Evolutionary conservation across 2,113 vertebrate species (phyloP), one percentile per base, ranked within the genome.

Genomic region (Phrynocephalus versicolor): DNA sequence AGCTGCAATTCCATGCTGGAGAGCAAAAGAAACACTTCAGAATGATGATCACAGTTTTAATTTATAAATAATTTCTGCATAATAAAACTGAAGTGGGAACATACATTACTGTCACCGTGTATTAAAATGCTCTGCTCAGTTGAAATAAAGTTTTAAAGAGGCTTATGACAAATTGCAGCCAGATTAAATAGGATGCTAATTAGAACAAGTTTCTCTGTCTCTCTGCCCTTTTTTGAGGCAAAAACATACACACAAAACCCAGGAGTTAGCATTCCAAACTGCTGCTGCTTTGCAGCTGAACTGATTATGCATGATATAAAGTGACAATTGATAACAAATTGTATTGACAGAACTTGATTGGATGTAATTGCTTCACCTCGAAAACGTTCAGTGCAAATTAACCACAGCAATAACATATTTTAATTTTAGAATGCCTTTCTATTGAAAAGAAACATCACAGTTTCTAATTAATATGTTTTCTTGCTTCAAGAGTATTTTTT

Each of bases 381-480:
- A 45, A 79, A 89, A 83, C 14, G 35, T 85, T 92, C 70, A 84
- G 75, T 89, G 86, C 81, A 90, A 90, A 89, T 83, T 73, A 90
- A 84, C 76, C 35, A 75, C 4, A 3, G 0, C 83, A 70, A 85
- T 84, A 88, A 80, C 86, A 1, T 3, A 76, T 81, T 87, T 81
- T 3, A 85, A n/a, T 85, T 83, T 91, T 82, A 88, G 16, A 85
- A 13, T 2, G 82, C 1, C 86, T 35, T 41, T 60, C 3, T 37
- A 85, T 82, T 14, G 84, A 27, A 33, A 87, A 80, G 87, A 88
- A 18, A 79, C 6, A 88, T 57, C 8, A 33, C 0, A 57, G 23
- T 81, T 90, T 90, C 85, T 84, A 91, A 92, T 89, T 81, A 92
- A 89, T 85, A n/a, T 0, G 39, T 87, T 91, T 30, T 80, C 62